Percentiles rank a stretch among this genome's conserved stretches.
These are phyloP conservation scores for Morone chrysops DNA, from an alignment of 2,113 vertebrate genomes.

Conservation along the genomic window DNA sequence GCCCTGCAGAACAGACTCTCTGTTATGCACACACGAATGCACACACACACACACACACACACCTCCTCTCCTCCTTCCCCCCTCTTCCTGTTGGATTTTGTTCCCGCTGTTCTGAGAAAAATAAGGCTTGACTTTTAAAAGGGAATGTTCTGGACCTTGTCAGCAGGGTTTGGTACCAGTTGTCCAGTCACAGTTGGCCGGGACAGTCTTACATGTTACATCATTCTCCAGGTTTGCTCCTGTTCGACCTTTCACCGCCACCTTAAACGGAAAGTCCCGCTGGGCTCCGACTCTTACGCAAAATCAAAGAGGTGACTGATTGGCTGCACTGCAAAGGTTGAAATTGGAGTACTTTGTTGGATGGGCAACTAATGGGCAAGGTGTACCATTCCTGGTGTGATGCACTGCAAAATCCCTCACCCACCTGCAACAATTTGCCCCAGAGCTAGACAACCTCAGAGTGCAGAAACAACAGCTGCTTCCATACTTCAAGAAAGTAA, in stretches of 20 bases:
- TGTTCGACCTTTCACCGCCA: constrained; percentile 62
- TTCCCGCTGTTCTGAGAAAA: constrained; percentile 69
- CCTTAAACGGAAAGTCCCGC: constrained; percentile 43
- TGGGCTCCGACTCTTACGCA: constrained; percentile 4
- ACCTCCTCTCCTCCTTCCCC: neutral
- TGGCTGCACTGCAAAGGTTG: neutral
- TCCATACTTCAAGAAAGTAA: neutral
- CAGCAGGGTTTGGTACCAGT: constrained; percentile 62
- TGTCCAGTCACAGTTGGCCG: constrained; percentile 5
- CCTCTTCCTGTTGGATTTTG: constrained; percentile 64
- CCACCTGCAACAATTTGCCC: neutral
- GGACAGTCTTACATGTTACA: constrained; percentile 40
- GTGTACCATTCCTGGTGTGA: constrained; percentile 8
- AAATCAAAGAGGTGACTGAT: constrained; percentile 13
- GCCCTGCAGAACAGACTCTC: constrained; percentile 47
- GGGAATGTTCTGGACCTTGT: constrained; percentile 71
- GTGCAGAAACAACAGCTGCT: neutral
- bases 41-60: constrained; percentile 8
- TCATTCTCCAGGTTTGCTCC: constrained; percentile 56
- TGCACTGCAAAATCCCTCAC: neutral
- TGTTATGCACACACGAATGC: neutral
- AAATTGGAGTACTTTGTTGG: neutral
- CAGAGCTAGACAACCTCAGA: neutral
- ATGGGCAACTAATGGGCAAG: neutral
- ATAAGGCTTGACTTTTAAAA: constrained; percentile 61